Evolutionary conservation across 2,888 invertebrate species (phyloP), one percentile per base, ranked within the genome.

Genomic region (Syritta pipiens): DNA sequence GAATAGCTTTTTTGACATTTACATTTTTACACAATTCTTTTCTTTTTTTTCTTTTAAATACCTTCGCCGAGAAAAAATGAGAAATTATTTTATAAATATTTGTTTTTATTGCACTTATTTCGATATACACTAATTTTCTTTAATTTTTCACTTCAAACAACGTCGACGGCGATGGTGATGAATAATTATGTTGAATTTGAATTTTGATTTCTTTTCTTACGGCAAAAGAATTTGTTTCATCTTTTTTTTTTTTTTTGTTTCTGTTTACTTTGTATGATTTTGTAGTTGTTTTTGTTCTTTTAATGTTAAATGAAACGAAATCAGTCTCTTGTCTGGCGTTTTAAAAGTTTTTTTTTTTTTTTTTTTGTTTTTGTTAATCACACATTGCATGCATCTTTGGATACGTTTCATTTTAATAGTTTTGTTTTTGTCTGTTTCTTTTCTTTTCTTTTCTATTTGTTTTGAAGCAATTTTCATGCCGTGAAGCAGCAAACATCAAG

Each of bases 381-480:
- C 83, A 84, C 84, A 83, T 85, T 85, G 84, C 84, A 84, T 86
- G 86, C 85, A 86, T 88, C 88, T 88, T 88, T 87, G 88, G 88
- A 86, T 86, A 86, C 86, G 86, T 86, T 88, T 86, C 86, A 85
- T 83, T 83, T n/a, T 62, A 77, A 51, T 69, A 68, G 82, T 60
- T 75, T 57, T 42, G 51, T 67, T 79, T 71, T 79, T 76, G 17
- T 65, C 40, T 59, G 46, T 69, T 51, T 63, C 77, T 28, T 49
- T 46, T 53, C 42, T 60, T 30, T 53, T 48, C 20, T 42, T 9
- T 40, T 40, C 24, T 7, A 37, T 49, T 53, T 44, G 4, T 10
- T 17, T 59, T 12, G 17, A 30, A 48, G 37, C 19, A 67, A 1
- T 32, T 59, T 51, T 26, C 19, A 7, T 46, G 26, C 28, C 37